These are phyloP conservation scores for Cataglyphis livida DNA, from an alignment of 2,888 invertebrate genomes.

Conservation along the genomic window DNA sequence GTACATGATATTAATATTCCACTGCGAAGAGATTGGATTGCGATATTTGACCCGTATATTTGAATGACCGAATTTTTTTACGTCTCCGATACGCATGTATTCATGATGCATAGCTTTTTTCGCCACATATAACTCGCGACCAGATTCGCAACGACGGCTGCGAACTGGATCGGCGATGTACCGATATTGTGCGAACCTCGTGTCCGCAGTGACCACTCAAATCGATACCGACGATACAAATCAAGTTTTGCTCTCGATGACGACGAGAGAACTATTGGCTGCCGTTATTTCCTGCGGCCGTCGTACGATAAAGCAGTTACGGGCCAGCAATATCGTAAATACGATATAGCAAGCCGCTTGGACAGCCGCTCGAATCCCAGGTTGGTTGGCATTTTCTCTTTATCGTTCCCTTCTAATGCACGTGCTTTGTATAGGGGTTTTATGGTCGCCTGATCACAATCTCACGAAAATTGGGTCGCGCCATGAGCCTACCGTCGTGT, in stretches of 20 bases:
- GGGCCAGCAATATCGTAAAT: constrained; percentile 75
- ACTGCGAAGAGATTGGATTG: background rate
- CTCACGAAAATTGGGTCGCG: constrained; percentile 73
- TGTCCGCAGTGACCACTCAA: background rate
- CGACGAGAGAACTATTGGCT: constrained; percentile 40
- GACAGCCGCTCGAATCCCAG: constrained; percentile 68
- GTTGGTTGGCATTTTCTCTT: constrained; percentile 64
- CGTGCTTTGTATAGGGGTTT: constrained; percentile 52
- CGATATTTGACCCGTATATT: background rate
- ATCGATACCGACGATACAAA: constrained; percentile 54
- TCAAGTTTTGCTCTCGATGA: constrained; percentile 57
- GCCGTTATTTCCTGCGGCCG: constrained; percentile 60
- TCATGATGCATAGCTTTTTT: background rate
- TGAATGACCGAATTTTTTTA: background rate
- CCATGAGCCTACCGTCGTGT: constrained; percentile 42
- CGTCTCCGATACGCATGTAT: background rate
- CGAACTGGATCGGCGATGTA: background rate
- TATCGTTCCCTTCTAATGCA: constrained; percentile 59
- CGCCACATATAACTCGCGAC: background rate
- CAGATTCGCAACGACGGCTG: background rate
- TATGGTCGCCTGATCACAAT: constrained; percentile 74
- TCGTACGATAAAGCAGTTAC: constrained; percentile 69
- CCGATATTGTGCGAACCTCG: background rate
- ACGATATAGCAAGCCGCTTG: constrained; percentile 68
- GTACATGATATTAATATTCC: background rate